Evolutionary conservation across 1,140 invertebrate species (phyloP).

Genomic region (Brachionus koreanus): DNA sequence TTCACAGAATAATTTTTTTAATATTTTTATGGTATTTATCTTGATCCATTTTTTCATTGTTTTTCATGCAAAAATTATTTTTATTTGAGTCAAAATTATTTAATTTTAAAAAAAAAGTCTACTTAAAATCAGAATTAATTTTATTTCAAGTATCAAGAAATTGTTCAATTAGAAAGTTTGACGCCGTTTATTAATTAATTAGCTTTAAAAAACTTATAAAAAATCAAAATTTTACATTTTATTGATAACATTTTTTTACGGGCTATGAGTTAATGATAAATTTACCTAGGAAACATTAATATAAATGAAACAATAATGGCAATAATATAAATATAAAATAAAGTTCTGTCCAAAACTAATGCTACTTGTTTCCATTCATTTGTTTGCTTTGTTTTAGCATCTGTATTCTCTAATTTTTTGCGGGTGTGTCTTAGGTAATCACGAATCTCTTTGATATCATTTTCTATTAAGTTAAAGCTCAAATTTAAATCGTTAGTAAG

Average conservation of each 20-base stretch:
- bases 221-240: not conserved
- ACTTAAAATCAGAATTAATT: too few species aligned
- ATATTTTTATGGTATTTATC: too few species aligned
- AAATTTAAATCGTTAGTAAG: slow-evolving; percentile 6
- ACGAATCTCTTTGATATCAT: slow-evolving; percentile 44
- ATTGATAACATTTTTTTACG: not conserved
- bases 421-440: slow-evolving; percentile 41
- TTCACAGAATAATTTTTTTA: too few species aligned
- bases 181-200: too few species aligned
- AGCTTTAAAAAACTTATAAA: not conserved
- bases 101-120: too few species aligned
- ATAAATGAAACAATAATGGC: slow-evolving; percentile 55
- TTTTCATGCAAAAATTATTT: too few species aligned
- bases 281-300: slow-evolving; percentile 52
- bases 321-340: slow-evolving; percentile 55
- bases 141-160: too few species aligned
- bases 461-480: slow-evolving; percentile 36
- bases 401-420: slow-evolving; percentile 35
- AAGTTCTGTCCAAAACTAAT: slow-evolving; percentile 54
- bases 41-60: too few species aligned
- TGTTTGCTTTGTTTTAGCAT: slow-evolving; percentile 48
- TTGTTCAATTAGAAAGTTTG: too few species aligned
- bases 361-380: slow-evolving; percentile 55
- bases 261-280: not conserved
- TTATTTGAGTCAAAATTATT: too few species aligned